Percentiles rank a stretch among this genome's conserved stretches.
Conservation (phyloP, 2,113 vertebrate species). For the Ptyas mucosa region DNA sequence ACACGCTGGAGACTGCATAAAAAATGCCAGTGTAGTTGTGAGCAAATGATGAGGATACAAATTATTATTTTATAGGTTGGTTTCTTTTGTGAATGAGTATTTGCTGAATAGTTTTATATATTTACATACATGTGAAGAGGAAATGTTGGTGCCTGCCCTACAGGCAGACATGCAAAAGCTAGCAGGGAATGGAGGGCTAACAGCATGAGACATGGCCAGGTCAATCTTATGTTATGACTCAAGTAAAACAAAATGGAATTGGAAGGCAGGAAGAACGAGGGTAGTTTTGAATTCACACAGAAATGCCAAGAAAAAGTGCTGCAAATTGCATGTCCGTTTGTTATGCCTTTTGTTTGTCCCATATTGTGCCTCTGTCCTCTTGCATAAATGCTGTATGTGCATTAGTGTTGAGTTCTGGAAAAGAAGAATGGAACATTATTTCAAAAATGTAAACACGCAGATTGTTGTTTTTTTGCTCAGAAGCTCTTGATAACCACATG, state of each 20-base stretch:
- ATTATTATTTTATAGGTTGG: background rate
- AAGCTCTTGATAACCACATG: background rate
- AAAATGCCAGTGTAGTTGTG: no score
- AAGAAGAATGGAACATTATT: background rate
- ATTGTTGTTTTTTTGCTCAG: background rate
- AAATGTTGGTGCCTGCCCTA: background rate
- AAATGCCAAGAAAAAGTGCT: background rate
- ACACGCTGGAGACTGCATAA: background rate
- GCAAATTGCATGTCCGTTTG: background rate
- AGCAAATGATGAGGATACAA: background rate
- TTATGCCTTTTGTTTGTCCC: background rate
- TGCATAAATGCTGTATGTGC: background rate
- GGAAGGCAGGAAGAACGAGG: background rate
- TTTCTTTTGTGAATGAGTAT: background rate
- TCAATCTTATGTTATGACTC: background rate
- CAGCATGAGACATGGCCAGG: background rate
- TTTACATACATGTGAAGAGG: background rate
- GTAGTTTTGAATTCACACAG: background rate
- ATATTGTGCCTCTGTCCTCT: background rate
- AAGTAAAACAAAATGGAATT: background rate
- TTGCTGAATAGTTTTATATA: background rate
- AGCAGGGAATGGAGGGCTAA: background rate
- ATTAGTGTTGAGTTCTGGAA: background rate
- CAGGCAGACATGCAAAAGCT: background rate
- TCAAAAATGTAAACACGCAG: background rate